Evolutionary conservation across 2,888 invertebrate genomes (phyloP), one percentile per base, ranked within the genome.

Genomic region (Charanyca ferruginea): DNA sequence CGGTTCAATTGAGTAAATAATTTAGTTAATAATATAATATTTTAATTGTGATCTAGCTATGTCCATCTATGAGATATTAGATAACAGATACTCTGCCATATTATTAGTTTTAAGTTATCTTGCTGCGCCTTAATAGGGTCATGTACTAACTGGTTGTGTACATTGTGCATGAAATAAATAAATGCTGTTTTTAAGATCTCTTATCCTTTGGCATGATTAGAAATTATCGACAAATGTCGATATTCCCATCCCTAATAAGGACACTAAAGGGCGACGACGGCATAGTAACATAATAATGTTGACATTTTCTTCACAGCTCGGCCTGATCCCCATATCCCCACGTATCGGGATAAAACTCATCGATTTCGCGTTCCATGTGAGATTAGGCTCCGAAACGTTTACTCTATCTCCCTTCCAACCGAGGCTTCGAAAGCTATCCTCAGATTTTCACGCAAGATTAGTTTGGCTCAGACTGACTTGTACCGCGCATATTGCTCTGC

Each of bases 281-380:
- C 76, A 86, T 80, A 82, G 86, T 89, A 86, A 87, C 89, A 89
- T 87, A 89, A 87, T 88, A 89, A 90, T 91, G 89, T 92, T 91
- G 90, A 90, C 91, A 91, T 91, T 91, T 90, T 88, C 88, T 87
- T 88, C 89, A 81, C 86, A 84, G 83, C 79, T 83, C 81, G 61
- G 81, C 71, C 66, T 51, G 51, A 64, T 65, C 63, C 61, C 72
- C 63, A 67, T 72, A 77, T 83, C 80, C 85, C 83, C 79, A 82
- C 79, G 75, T 84, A 81, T 87, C 77, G 84, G 68, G 73, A 78
- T 80, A 72, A 86, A 85, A 86, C 85, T 82, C 91, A 93, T 94
- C 93, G 92, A 91, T 93, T 90, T 88, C 84, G 83, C 89, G 81
- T 90, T 90, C 91, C 87, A 87, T 83, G 87, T 86, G 79, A 93